A percentile compares a stretch with the other conserved stretches of the same genome.
Conservation (phyloP, 23 tunicate genomes). For the Styela clava region DNA sequence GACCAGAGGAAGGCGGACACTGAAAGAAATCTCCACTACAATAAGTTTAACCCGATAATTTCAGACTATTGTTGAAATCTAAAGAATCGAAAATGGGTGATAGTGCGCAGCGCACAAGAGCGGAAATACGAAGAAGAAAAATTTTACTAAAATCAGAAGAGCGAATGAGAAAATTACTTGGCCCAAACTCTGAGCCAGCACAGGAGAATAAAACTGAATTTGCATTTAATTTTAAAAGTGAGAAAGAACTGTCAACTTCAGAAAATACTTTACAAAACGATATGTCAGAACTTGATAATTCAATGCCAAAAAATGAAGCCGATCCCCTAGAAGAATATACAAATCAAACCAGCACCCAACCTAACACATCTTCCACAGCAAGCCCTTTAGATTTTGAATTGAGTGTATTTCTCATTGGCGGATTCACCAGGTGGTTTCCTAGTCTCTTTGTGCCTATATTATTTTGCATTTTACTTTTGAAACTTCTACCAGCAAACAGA, state of each 20-base stretch:
- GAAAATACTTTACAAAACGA: too few species aligned
- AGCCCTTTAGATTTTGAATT: too few species aligned
- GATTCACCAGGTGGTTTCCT: not conserved
- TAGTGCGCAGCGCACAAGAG: conserved; percentile 9
- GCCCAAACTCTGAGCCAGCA: conserved; percentile 4
- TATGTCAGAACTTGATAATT: not conserved
- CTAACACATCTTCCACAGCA: too few species aligned
- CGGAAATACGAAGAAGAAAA: conserved; percentile 41
- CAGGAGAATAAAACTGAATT: not conserved
- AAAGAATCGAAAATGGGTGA: conserved; percentile 22
- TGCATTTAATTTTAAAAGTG: not conserved
- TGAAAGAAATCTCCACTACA: conserved; percentile 34
- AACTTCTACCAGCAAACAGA: not conserved
- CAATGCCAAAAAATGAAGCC: not conserved
- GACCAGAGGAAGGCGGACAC: conserved; percentile 39
- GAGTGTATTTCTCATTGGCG: not conserved
- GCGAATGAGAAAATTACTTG: conserved; percentile 38
- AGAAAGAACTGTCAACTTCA: too few species aligned
- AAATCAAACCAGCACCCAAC: too few species aligned
- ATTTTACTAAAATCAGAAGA: conserved; percentile 33
- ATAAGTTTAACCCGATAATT: conserved; percentile 34
- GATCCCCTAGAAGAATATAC: too few species aligned
- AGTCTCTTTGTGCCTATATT: not conserved
- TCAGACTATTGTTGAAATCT: not conserved
- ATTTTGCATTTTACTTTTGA: not conserved